A percentile compares a stretch with the other conserved stretches of the same genome.
Conservation (phyloP, 2,113 vertebrate genomes). For the Perccottus glenii region DNA sequence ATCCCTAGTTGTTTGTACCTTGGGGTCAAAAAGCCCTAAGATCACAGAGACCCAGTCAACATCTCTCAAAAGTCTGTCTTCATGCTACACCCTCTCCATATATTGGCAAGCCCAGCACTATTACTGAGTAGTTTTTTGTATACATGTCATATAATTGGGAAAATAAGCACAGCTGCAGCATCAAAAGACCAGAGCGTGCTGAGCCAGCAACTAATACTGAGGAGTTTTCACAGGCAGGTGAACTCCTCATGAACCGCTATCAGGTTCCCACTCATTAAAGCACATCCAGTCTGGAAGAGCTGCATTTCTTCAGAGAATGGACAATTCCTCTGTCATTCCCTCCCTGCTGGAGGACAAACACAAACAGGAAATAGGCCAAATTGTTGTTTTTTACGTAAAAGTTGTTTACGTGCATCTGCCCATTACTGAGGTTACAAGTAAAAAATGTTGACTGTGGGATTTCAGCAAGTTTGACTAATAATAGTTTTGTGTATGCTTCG, state of each 20-base stretch:
- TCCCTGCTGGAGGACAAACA: neutral
- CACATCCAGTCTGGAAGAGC: neutral
- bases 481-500: neutral
- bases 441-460: neutral
- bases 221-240: slow-evolving; percentile 1
- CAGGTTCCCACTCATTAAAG: neutral
- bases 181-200: neutral
- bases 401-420: neutral
- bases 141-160: slow-evolving; percentile 7
- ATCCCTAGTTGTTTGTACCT: no score
- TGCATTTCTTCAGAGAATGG: neutral
- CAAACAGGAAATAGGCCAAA: neutral
- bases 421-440: neutral
- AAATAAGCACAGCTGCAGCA: slow-evolving; percentile 3
- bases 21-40: no score
- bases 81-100: neutral
- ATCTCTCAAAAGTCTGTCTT: neutral
- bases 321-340: neutral
- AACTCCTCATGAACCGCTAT: neutral
- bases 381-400: no score
- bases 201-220: neutral
- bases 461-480: neutral
- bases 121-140: neutral
- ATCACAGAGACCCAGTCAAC: no score
- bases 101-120: neutral